These are phyloP conservation scores for Neosilurus hyrtlii DNA, from an alignment of 2,797 vertebrate species.

Conservation along the genomic window DNA sequence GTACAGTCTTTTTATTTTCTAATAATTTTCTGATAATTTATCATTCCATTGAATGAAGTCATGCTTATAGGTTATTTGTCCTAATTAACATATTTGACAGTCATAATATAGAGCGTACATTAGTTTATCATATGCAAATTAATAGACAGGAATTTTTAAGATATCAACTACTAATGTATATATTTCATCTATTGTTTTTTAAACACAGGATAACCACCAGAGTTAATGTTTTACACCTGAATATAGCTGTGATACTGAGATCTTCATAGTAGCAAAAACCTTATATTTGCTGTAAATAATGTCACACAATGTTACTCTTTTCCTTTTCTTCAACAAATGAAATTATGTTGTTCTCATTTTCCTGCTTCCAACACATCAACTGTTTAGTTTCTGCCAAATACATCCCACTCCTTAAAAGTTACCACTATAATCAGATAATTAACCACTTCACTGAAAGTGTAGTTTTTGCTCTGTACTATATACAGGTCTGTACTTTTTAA, in stretches of 20 bases:
- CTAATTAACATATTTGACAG: background rate
- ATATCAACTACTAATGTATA: background rate
- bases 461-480: too few relatives aligned
- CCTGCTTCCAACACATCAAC: too few relatives aligned
- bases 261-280: background rate
- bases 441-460: too few relatives aligned
- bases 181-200: background rate
- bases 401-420: too few relatives aligned
- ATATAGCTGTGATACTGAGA: background rate
- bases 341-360: too few relatives aligned
- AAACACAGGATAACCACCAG: background rate
- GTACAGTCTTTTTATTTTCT: conserved; percentile 51
- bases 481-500: too few relatives aligned
- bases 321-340: too few relatives aligned
- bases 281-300: background rate
- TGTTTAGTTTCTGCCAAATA: too few relatives aligned
- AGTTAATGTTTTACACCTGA: background rate
- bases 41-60: background rate
- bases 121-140: background rate
- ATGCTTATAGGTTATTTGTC: background rate
- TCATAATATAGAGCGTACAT: background rate
- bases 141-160: background rate
- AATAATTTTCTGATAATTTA: background rate
- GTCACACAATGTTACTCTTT: too few relatives aligned
- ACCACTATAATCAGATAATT: too few relatives aligned